These are phyloP conservation scores for Nipponia nippon DNA, from an alignment of 2,113 vertebrate species.

Conservation along the genomic window DNA sequence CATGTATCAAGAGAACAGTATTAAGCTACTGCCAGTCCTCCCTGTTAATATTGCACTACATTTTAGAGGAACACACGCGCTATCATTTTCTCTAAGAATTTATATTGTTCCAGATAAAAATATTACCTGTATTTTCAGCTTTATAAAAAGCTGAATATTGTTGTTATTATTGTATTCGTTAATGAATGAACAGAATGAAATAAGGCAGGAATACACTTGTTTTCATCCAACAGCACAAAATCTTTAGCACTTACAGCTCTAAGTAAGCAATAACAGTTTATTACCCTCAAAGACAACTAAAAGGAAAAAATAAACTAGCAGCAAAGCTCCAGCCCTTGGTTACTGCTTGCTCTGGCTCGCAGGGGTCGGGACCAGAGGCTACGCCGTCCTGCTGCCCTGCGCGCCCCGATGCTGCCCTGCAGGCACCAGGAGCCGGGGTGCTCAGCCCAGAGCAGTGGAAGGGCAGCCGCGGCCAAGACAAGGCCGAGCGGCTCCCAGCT, in stretches of 20 bases:
- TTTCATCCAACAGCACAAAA: not conserved
- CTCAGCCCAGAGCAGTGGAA: rapidly evolving
- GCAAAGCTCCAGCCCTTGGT: not conserved
- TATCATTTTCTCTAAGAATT: not conserved
- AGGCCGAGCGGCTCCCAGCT: not conserved
- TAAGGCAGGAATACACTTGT: not conserved
- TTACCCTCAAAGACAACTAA: not conserved
- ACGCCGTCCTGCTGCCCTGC: not conserved
- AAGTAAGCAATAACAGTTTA: not conserved
- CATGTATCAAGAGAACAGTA: not conserved
- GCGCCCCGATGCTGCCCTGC: rapidly evolving
- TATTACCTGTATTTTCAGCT: not conserved
- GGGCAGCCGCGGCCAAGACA: not conserved
- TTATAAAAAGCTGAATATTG: not conserved
- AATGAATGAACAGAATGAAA: not conserved
- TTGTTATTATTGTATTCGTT: not conserved
- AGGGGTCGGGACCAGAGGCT: not conserved
- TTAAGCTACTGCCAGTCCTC: not conserved
- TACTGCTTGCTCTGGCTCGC: not conserved
- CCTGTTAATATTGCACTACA: not conserved
- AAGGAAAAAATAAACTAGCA: not conserved
- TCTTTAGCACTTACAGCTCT: not conserved
- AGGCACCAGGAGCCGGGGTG: not conserved
- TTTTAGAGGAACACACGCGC: not conserved
- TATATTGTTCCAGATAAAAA: not conserved